Conservation (phyloP, 2,888 invertebrate species). For the Lepidochitona cinerea region DNA sequence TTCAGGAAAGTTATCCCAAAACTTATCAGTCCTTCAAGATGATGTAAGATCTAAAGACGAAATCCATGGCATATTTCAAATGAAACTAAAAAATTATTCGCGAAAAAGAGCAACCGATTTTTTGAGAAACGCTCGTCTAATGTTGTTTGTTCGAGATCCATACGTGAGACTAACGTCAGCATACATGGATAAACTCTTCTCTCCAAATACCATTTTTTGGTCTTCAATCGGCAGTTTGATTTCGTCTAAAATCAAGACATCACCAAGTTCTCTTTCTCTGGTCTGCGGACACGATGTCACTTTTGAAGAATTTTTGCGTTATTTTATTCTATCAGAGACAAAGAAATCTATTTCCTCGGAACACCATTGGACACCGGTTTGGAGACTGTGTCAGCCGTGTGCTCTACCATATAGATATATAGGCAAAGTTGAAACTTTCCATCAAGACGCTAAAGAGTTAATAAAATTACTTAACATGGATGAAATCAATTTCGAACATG, state of each 20-base stretch:
- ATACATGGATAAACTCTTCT: constrained; percentile 3
- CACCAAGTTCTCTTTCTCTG: background rate
- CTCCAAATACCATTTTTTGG: background rate
- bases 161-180: background rate
- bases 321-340: background rate
- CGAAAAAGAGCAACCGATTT: background rate
- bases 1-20: background rate
- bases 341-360: background rate
- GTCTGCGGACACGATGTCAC: background rate
- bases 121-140: background rate
- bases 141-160: background rate
- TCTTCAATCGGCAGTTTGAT: background rate
- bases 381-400: background rate
- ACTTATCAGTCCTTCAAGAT: background rate
- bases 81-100: background rate
- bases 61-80: background rate
- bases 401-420: background rate
- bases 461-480: background rate
- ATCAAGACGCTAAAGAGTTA: background rate
- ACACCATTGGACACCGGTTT: background rate
- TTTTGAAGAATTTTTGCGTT: background rate
- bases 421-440: background rate
- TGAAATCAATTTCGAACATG: background rate
- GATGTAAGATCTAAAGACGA: background rate
- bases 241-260: background rate